Base-by-base conservation (phyloP, 2,797 vertebrate genomes). In the Coregonus suidteri region DNA sequence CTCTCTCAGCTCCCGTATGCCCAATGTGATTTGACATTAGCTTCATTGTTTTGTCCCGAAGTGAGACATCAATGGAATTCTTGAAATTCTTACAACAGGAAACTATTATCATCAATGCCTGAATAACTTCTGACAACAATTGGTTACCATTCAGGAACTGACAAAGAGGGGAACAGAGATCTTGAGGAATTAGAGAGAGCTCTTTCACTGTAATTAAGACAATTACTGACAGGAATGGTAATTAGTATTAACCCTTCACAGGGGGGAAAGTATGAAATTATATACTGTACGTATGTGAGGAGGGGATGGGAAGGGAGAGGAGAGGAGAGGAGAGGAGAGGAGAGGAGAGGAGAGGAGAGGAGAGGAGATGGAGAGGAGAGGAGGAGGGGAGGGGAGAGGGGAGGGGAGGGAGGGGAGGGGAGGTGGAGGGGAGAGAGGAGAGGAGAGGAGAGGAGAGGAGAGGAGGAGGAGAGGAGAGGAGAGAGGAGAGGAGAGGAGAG, bases 171-270 rank as follows among this genome's bases (percentile, higher is more conserved):
- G 53, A 73, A 81, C 71, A 65, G 74, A 74, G 59, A 25, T 77
- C 69, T 77, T 64, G 77, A 82, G 71, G 82, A 77, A 73, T 74
- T 71, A 82, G 47, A 35, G 53, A 59, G 73, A 72, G 14, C 18
- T 51, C 62, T 66, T 84, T 84, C 75, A 79, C 75, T 81, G 79
- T 79, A 84, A 88, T 93, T 85, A 85, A 83, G 75, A 74, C 79
- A 82, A 87, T 82, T 68, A 86, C 78, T 84, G 82, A 84, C 81
- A 86, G 66, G 82, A 85, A 82, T 81, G 70, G 79, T 81, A 89
- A 89, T 88, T 77, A 87, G 75, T 51, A 71, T 47, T 79, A 88
- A 86, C 85, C 86, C 68, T 75, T 77, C 62, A 56, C 78, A 78
- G 25, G 75, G 82, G 20, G 76, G 76, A 82, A 79, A 78, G 72